Evolutionary conservation across 2,888 invertebrate species (phyloP).

Genomic region (Pharmacophagus antenor): DNA sequence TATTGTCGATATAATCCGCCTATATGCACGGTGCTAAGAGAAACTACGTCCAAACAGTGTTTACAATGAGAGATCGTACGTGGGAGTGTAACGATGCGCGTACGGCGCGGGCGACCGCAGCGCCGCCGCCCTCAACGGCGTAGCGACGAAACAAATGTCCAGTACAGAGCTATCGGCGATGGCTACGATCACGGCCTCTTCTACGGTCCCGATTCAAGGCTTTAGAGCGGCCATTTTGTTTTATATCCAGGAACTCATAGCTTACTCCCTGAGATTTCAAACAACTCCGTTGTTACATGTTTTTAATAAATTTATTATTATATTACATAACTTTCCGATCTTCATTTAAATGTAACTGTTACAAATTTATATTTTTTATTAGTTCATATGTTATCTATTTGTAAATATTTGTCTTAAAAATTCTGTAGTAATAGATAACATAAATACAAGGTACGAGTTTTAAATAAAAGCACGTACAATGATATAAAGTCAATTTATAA

Average conservation of each 20-base stretch:
- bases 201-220: constrained; percentile 46
- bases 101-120: constrained; percentile 49
- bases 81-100: constrained; percentile 69
- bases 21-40: constrained; percentile 51
- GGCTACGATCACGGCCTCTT: constrained; percentile 53
- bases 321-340: no score
- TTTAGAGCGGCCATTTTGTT: constrained; percentile 72
- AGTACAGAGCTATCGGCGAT: constrained; percentile 47
- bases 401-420: not conserved
- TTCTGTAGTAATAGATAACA: not conserved
- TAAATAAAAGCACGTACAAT: constrained; percentile 1
- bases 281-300: not conserved
- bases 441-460: constrained; percentile 1
- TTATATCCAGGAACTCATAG: constrained; percentile 34
- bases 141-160: constrained; percentile 61
- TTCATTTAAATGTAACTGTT: not conserved
- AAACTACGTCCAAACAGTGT: constrained; percentile 60
- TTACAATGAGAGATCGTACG: constrained; percentile 71
- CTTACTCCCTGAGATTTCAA: constrained; percentile 35
- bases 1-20: constrained; percentile 55
- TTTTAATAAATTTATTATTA: not conserved
- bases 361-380: not conserved
- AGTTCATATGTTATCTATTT: not conserved
- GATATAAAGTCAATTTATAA: not conserved
- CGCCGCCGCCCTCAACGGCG: constrained; percentile 55